These are phyloP conservation scores for Alces alces DNA, from an alignment of 2,113 vertebrate species.

Conservation along the genomic window DNA sequence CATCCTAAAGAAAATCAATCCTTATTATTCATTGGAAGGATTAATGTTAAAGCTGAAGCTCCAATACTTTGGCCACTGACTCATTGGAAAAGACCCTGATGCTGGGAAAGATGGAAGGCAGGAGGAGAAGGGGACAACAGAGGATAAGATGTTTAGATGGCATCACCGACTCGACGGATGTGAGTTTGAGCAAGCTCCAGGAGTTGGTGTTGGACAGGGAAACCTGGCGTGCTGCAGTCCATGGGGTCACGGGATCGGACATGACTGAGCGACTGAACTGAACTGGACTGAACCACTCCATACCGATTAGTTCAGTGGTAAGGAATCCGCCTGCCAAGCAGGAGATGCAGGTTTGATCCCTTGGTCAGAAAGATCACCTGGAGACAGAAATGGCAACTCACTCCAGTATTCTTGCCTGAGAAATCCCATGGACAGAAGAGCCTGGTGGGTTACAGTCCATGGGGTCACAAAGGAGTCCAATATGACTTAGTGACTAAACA, in stretches of 20 bases:
- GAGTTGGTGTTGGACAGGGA: background rate
- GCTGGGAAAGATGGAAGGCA: background rate
- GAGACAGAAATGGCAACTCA: background rate
- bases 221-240: rapidly evolving
- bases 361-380: background rate
- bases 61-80: background rate
- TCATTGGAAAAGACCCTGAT: background rate
- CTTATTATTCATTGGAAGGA: background rate
- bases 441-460: rapidly evolving
- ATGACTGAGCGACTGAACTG: background rate
- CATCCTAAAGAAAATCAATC: background rate
- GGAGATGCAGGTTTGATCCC: background rate
- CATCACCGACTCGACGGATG: rapidly evolving
- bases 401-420: background rate
- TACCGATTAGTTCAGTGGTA: background rate
- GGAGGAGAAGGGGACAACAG: background rate
- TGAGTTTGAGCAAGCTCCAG: background rate
- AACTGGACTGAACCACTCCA: background rate
- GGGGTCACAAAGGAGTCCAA: rapidly evolving
- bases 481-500: background rate
- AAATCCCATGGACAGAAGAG: background rate
- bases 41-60: background rate
- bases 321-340: background rate
- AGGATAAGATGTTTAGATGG: background rate
- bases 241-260: background rate